phyloP scores from a whole-genome alignment of 2,888 invertebrate species.

The Brassicogethes aeneus region DNA sequence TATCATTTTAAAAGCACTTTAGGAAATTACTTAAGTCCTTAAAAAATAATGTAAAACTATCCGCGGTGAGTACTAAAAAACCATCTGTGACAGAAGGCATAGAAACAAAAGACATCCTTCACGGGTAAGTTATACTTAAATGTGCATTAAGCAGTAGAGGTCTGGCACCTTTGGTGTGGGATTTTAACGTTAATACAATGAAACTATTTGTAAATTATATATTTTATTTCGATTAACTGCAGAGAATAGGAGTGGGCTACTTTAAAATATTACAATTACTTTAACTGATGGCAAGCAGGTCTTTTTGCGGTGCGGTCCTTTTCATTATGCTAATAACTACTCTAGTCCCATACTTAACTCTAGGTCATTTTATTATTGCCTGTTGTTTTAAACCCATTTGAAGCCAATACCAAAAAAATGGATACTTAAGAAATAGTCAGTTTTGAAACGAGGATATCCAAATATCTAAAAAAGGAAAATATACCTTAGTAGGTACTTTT shows the following conservation, averaged over 20 bases:
- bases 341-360: too few relatives aligned
- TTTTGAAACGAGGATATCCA: too few relatives aligned
- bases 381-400: too few relatives aligned
- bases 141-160: constrained; percentile 8
- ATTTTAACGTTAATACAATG: not conserved
- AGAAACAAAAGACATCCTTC: constrained; percentile 8
- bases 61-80: too few relatives aligned
- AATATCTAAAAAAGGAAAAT: too few relatives aligned
- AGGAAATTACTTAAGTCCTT: constrained; percentile 22
- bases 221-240: too few relatives aligned
- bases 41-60: constrained; percentile 18
- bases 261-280: constrained; percentile 28
- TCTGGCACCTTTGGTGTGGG: constrained; percentile 2
- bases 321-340: constrained; percentile 36
- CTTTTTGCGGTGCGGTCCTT: constrained; percentile 32
- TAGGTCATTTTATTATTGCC: too few relatives aligned
- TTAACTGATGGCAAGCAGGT: constrained; percentile 29
- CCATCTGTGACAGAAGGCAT: constrained; percentile 4
- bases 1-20: constrained; percentile 20
- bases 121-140: constrained; percentile 9
- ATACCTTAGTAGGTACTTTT: too few relatives aligned
- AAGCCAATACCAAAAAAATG: too few relatives aligned
- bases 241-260: not conserved
- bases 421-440: too few relatives aligned
- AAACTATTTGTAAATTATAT: too few relatives aligned